phyloP scores from a whole-genome alignment of 37 sponge, comb jelly and placozoan species.

The Ephydatia muelleri region DNA sequence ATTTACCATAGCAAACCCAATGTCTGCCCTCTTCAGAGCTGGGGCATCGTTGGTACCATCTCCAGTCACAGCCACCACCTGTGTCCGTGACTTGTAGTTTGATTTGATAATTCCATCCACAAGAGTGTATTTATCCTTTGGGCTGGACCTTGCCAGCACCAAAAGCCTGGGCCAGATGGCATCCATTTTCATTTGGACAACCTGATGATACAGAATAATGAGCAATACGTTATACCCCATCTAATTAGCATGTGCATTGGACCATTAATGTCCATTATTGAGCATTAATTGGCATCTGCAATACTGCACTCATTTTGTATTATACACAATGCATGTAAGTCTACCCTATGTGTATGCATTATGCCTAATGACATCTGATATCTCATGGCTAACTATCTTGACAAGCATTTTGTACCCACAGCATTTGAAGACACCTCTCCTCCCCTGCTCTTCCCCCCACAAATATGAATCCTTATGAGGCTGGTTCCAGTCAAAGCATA shows the following conservation, averaged over 20 bases:
- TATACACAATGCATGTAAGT: too few species aligned
- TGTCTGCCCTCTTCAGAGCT: constrained; percentile 94
- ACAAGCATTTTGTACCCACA: too few species aligned
- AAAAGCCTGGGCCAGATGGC: constrained; percentile 81
- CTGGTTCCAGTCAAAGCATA: too few species aligned
- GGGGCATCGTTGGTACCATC: constrained; percentile 99
- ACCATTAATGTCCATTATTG: not conserved
- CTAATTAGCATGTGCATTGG: not conserved
- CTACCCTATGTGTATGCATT: too few species aligned
- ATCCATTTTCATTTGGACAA: constrained; percentile 65
- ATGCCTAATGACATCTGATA: too few species aligned
- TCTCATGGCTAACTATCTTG: too few species aligned
- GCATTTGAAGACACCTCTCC: too few species aligned
- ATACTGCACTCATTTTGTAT: too few species aligned
- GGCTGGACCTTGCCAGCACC: constrained; percentile 92
- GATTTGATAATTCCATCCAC: constrained; percentile 91
- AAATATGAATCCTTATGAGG: too few species aligned
- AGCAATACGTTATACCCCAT: not conserved
- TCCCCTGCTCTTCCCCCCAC: not conserved
- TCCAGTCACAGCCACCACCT: constrained; percentile 98
- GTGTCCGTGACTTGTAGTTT: constrained; percentile 56
- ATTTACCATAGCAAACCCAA: constrained; percentile 99
- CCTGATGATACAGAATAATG: constrained; percentile 32
- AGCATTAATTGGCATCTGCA: not conserved
- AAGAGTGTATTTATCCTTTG: constrained; percentile 86